These are phyloP conservation scores for Drosophila falleni DNA, from an alignment of 2,888 invertebrate genomes.

Conservation along the genomic window DNA sequence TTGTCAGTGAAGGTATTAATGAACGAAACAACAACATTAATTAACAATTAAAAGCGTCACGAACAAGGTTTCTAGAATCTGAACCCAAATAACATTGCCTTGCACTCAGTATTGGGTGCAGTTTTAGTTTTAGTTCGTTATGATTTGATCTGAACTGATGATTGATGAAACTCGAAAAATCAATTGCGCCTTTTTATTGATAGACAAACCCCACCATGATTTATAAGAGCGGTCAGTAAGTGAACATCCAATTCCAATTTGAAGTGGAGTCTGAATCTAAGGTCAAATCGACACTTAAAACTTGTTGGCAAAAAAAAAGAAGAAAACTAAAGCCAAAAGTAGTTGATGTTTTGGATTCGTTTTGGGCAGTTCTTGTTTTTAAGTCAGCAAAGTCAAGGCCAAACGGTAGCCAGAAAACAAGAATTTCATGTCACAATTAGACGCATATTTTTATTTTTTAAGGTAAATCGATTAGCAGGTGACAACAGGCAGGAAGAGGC, in stretches of 20 bases:
- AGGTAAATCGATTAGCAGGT: slow-evolving; percentile 42
- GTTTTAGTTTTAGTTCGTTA: slow-evolving; percentile 22
- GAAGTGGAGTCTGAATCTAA: slow-evolving; percentile 38
- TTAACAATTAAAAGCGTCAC: slow-evolving; percentile 67
- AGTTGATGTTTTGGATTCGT: slow-evolving; percentile 19
- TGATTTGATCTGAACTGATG: slow-evolving; percentile 26
- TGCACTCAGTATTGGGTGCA: slow-evolving; percentile 60
- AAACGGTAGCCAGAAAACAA: slow-evolving; percentile 58
- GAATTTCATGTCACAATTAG: slow-evolving; percentile 32
- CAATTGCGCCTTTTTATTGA: slow-evolving; percentile 36
- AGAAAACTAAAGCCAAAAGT: slow-evolving; percentile 42
- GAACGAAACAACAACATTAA: slow-evolving; percentile 59
- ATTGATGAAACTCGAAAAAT: slow-evolving; percentile 51
- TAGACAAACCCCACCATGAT: slow-evolving; percentile 38
- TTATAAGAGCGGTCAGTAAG: slow-evolving; percentile 34
- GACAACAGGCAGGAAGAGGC: slow-evolving; percentile 41
- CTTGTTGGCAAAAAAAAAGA: slow-evolving; percentile 40
- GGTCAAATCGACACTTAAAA: slow-evolving; percentile 51
- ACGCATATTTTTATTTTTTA: slow-evolving; percentile 2
- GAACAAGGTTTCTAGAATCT: slow-evolving; percentile 59
- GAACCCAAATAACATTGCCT: slow-evolving; percentile 33
- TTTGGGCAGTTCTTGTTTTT: slow-evolving; percentile 46
- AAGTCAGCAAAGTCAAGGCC: slow-evolving; percentile 44
- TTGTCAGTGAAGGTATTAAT: slow-evolving; percentile 67
- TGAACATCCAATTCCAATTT: slow-evolving; percentile 41